Evolutionary conservation across 2,797 vertebrate species (phyloP), one percentile per base, ranked within the genome.

Genomic region (Pyrrhura leucotis): DNA sequence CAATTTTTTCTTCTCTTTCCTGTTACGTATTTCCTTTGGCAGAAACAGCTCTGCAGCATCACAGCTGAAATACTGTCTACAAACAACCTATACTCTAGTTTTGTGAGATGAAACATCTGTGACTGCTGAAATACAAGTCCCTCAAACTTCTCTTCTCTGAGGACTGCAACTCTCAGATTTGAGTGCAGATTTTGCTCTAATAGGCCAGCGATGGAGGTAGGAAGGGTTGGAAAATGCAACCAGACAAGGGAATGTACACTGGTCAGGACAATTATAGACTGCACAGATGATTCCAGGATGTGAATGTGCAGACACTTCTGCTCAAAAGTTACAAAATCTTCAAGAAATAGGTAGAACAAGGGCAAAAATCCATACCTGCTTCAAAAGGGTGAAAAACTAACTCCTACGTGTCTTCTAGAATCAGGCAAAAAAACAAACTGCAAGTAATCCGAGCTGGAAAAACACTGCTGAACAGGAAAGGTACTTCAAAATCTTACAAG

Each of bases 1-100:
- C 0, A 1, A 20, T 16, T 17, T 66, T 45, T 66, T 14, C 0
- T 0, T 26, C 37, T 42, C 25, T 31, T 37, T 47, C 19, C 48
- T 29, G 5, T 47, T 33, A 69, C 4, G 40, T 4, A n/a, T 51
- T 65, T 68, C 23, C 53, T 76, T 33, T 50, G 53, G 42, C 40
- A 95, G 62, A 66, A 95, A 22, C 5, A 33, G 25, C 28, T 85
- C 18, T 72, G 29, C 39, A 47, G n/a, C 7, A 65, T 29, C 56
- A 45, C 39, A 85, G 47, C 22, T 75, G 25, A 81, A 61, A 9
- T 31, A 61, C 2, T 50, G 35, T 50, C 29, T 19, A 8, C 10
- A 62, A 42, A 39, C 17, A 56, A 21, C 1, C 4, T 39, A 7
- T 12, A 44, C 1, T 17, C 7, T 12, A 31, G 7, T 39, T 73